Conservation (phyloP, 2,888 invertebrate species). For the Volucella zonaria region DNA sequence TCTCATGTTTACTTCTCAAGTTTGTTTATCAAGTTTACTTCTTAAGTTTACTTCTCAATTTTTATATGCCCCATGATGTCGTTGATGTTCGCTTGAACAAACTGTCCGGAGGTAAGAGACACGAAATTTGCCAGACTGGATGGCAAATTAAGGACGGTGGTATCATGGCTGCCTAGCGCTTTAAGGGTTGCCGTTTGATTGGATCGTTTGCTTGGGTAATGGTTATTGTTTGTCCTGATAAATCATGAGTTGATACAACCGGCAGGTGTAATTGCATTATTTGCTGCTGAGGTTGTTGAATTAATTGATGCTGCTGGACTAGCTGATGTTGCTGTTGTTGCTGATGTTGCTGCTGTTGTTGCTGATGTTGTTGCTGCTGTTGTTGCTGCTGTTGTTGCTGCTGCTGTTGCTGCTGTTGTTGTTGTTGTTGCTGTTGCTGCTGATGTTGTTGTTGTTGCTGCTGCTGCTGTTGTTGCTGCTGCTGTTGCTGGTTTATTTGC, state of each 20-base stretch:
- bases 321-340: slow-evolving; percentile 75
- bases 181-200: slow-evolving; percentile 75
- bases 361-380: slow-evolving; percentile 75
- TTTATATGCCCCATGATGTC: slow-evolving; percentile 80
- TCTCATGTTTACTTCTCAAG: slow-evolving; percentile 76
- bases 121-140: slow-evolving; percentile 80
- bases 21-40: not conserved
- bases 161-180: slow-evolving; percentile 78
- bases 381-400: slow-evolving; percentile 75
- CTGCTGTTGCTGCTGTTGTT: slow-evolving; percentile 53
- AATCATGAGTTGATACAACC: slow-evolving; percentile 78
- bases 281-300: slow-evolving; percentile 77
- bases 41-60: slow-evolving; percentile 79
- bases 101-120: slow-evolving; percentile 80
- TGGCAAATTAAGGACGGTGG: slow-evolving; percentile 79
- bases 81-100: slow-evolving; percentile 78
- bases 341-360: slow-evolving; percentile 74
- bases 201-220: slow-evolving; percentile 79
- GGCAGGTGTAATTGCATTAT: slow-evolving; percentile 81
- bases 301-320: slow-evolving; percentile 67
- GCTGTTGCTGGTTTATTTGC: slow-evolving; percentile 73
- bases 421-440: slow-evolving; percentile 61
- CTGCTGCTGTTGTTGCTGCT: slow-evolving; percentile 73
- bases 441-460: slow-evolving; percentile 76
- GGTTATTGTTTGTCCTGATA: slow-evolving; percentile 81